Percentiles rank a stretch among this genome's conserved stretches.
These are phyloP conservation scores for Ibycter americanus DNA, from an alignment of 2,797 vertebrate species.

Conservation along the genomic window DNA sequence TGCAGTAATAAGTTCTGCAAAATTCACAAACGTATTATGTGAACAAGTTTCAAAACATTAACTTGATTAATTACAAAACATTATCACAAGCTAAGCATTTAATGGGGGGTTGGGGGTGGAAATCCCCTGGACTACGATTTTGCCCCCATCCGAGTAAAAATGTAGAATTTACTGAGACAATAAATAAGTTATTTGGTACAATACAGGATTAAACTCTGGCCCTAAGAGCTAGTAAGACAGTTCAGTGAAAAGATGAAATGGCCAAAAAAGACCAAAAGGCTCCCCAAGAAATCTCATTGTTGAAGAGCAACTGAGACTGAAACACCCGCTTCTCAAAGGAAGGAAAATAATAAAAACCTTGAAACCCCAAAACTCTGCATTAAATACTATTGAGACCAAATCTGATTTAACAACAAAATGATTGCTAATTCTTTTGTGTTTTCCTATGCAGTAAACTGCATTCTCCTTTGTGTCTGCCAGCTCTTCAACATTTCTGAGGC, in stretches of 20 bases:
- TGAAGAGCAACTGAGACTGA: neutral
- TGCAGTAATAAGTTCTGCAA: neutral
- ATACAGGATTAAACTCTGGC: neutral
- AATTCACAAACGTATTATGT: neutral
- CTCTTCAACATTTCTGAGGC: neutral
- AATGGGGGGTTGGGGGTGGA: fast-evolving
- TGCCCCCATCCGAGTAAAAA: neutral
- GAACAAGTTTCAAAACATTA: conserved; percentile 23
- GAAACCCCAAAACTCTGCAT: neutral
- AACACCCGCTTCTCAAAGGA: neutral
- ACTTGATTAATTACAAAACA: neutral
- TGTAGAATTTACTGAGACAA: neutral
- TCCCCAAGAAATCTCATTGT: neutral
- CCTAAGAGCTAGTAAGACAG: neutral
- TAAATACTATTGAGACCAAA: neutral
- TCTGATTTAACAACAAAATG: neutral
- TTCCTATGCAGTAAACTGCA: neutral
- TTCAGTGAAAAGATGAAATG: neutral
- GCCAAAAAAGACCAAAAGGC: neutral
- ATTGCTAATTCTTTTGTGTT: neutral
- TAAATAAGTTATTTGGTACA: neutral
- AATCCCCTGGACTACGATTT: neutral
- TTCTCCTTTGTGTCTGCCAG: neutral
- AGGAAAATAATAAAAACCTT: neutral
- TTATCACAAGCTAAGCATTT: neutral